A percentile compares a stretch with the other conserved stretches of the same genome.
phyloP scores from a whole-genome alignment of 2,797 vertebrate species.

The Cossypha caffra region DNA sequence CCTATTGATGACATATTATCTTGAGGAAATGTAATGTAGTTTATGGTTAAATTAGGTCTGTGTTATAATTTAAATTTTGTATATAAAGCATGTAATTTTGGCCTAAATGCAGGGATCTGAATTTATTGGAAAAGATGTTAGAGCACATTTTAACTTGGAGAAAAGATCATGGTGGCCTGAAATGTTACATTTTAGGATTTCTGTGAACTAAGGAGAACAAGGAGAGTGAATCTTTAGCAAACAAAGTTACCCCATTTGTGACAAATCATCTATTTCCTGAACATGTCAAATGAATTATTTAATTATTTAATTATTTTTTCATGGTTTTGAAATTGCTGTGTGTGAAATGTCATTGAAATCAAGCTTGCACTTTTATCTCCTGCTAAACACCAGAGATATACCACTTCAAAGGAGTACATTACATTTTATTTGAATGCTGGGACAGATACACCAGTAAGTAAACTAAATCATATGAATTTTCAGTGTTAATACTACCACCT shows the following conservation, averaged over 20 bases:
- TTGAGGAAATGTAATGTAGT: not conserved
- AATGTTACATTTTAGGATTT: not conserved
- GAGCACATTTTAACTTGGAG: not conserved
- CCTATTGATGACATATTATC: not conserved
- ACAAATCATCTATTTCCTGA: not conserved
- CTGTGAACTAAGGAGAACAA: not conserved
- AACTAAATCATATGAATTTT: not conserved
- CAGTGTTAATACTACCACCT: not conserved
- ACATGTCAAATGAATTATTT: not conserved
- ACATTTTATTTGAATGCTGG: not conserved
- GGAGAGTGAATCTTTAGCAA: not conserved
- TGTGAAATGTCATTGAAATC: not conserved
- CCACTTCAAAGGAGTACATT: not conserved
- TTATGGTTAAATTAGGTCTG: not conserved
- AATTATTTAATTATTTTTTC: not conserved
- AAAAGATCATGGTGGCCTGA: not conserved
- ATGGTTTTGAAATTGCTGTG: not conserved
- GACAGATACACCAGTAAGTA: not conserved
- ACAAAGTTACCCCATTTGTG: not conserved
- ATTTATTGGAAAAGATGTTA: not conserved
- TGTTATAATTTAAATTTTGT: not conserved
- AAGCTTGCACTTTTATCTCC: not conserved
- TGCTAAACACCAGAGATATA: not conserved
- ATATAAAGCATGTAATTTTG: not conserved
- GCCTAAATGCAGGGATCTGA: not conserved